A percentile compares a stretch with the other conserved stretches of the same genome.
Evolutionary conservation across 1,140 invertebrate species (phyloP).

Genomic region (Nilaparvata lugens): DNA sequence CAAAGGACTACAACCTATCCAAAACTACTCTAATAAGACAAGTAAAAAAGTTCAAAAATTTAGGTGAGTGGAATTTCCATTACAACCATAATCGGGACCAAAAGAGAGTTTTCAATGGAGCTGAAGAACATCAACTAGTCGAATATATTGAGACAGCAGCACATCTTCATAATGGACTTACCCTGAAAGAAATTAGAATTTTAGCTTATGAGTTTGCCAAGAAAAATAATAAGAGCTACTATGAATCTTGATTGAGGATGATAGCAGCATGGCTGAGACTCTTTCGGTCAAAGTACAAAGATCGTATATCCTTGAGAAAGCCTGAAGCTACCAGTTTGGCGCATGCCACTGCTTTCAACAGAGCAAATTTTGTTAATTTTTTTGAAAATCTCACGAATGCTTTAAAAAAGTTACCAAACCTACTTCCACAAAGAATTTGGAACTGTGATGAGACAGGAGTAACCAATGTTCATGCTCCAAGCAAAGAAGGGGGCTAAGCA

Average conservation of each 20-base stretch:
- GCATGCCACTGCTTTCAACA: conserved; percentile 37
- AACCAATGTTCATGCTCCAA: too few relatives aligned
- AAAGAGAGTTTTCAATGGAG: conserved; percentile 1
- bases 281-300: conserved; percentile 20
- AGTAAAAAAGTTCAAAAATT: not conserved
- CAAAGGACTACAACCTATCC: not conserved
- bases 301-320: conserved; percentile 29
- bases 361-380: conserved; percentile 34
- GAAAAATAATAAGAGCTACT: conserved; percentile 23
- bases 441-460: too few relatives aligned
- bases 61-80: not conserved
- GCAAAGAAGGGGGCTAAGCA: too few relatives aligned
- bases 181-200: conserved; percentile 15
- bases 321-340: conserved; percentile 37
- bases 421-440: too few relatives aligned
- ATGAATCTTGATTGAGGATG: conserved; percentile 29
- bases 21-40: conserved; percentile 7
- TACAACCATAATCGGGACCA: not conserved
- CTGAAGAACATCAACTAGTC: conserved; percentile 21
- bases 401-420: not conserved
- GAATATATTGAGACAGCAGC: conserved; percentile 21
- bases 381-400: conserved; percentile 29
- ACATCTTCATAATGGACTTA: conserved; percentile 26
- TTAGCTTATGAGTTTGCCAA: conserved; percentile 29
- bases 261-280: conserved; percentile 32